Percentiles rank a stretch among this genome's conserved stretches.
Conservation (phyloP, 2,888 invertebrate genomes). For the Spatulosminthurus flaviceps region DNA sequence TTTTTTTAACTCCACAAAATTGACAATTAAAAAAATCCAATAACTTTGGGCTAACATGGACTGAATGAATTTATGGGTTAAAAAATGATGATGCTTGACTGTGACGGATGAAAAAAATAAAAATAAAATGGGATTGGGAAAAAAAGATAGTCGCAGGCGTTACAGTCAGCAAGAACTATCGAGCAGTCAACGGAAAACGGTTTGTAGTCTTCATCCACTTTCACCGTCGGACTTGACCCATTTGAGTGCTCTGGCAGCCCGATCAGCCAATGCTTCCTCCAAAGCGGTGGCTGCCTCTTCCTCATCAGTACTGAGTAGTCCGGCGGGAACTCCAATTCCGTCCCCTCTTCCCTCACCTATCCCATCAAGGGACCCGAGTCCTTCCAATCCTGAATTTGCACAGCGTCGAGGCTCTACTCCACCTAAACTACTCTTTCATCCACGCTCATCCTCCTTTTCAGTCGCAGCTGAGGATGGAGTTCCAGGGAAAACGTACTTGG, state of each 20-base stretch:
- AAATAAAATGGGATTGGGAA: neutral
- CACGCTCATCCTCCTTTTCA: constrained; percentile 52
- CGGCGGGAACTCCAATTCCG: constrained; percentile 57
- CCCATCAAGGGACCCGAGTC: constrained; percentile 62
- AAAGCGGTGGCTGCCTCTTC: constrained; percentile 58
- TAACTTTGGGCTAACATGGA: neutral
- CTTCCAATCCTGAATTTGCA: constrained; percentile 49
- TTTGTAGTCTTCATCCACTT: constrained; percentile 65
- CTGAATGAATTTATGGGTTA: constrained; percentile 1
- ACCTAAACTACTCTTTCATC: constrained; percentile 38
- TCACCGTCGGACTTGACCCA: constrained; percentile 64
- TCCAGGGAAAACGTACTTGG: constrained; percentile 47
- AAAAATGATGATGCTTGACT: too few species aligned
- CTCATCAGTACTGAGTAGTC: constrained; percentile 55
- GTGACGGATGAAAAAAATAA: neutral
- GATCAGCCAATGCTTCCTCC: constrained; percentile 52
- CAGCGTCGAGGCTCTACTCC: constrained; percentile 25
- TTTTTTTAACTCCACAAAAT: neutral
- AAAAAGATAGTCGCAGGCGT: constrained; percentile 58
- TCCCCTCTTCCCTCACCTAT: constrained; percentile 60
- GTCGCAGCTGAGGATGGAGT: constrained; percentile 41
- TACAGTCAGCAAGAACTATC: constrained; percentile 64
- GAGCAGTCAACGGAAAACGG: constrained; percentile 64
- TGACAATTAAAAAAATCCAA: neutral
- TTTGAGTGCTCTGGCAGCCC: constrained; percentile 61